Evolutionary conservation across 53 echinoderm and acorn worm species (phyloP), one percentile per base, ranked within the genome.

Genomic region (Temnopleurus reevesii): DNA sequence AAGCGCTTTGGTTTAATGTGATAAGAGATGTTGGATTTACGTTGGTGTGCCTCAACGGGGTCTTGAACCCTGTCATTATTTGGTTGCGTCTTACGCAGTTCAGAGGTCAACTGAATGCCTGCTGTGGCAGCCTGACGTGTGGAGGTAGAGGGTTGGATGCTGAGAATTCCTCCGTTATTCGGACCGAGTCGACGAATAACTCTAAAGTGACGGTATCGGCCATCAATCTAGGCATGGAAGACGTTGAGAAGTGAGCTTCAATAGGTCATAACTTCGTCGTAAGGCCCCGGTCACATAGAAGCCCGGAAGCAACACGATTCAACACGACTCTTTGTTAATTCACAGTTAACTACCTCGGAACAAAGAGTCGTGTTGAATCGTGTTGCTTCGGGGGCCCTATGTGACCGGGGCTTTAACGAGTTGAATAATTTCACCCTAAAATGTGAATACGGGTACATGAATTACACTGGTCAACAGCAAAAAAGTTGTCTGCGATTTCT

Each of bases 21-120:
- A 12, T 55, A 21, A 12, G 18, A 0, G 83, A 83, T 33, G 35
- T 55, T 17, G 83, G 83, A n/a, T 17, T 8, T 33, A 33, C 35
- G 2, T 55, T 83, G 38, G 83, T 83, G 21, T 17, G 21, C 9
- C 4, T 83, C 28, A 83, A 83, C 36, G 54, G 54, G 2, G 55
- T 83, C 9, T 21, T 83, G 33, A 83, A 83, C 47, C 83, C 83
- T 17, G 21, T 83, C 38, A 83, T 83, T 27, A 49, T 49, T 55
- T 83, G 83, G 83, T 36, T 83, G 83, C 83, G 83, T 35, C 83
- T 83, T 1, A 55, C 55, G 17, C 55, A 13, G 27, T 83, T 83
- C 56, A 53, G 83, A 53, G 19, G 5, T 4, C 56, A 33, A 38
- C 57, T 83, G 2, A 2, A 59, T 35, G n/a, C 86, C 44, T 43